Evolutionary conservation across 2,113 vertebrate genomes (phyloP).

Genomic region (Chamaetylas fuelleborni): DNA sequence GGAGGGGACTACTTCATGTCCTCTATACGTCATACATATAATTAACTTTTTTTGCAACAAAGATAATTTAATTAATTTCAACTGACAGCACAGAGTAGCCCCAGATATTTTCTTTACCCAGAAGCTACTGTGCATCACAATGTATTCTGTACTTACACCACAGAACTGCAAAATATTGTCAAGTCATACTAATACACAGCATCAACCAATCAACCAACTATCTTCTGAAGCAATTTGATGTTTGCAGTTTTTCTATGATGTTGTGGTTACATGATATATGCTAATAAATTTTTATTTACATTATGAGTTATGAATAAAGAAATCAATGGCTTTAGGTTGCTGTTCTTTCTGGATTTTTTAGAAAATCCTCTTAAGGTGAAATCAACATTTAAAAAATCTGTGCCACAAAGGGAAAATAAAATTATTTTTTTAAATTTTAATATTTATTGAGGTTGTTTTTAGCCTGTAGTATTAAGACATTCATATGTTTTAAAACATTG

Average conservation of each 20-base stretch:
- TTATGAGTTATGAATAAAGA: neutral
- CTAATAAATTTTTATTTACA: neutral
- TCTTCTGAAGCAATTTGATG: neutral
- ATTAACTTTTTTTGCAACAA: neutral
- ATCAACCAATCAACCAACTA: neutral
- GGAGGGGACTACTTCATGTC: neutral
- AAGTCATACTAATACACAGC: neutral
- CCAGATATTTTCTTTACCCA: neutral
- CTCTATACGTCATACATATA: neutral
- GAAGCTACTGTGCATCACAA: neutral
- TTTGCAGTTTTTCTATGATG: neutral
- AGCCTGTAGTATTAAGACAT: neutral
- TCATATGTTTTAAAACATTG: neutral
- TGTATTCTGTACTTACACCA: neutral
- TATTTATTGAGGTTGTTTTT: neutral
- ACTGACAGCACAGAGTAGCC: neutral
- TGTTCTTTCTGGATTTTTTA: neutral
- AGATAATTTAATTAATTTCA: neutral
- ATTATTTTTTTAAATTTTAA: neutral
- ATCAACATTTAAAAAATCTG: neutral
- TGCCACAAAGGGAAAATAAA: neutral
- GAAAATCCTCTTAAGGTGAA: neutral
- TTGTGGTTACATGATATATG: neutral
- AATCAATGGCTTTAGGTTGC: neutral
- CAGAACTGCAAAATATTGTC: neutral